These are phyloP conservation scores for Colostygia pectinataria DNA, from an alignment of 2,888 invertebrate genomes.

Conservation along the genomic window DNA sequence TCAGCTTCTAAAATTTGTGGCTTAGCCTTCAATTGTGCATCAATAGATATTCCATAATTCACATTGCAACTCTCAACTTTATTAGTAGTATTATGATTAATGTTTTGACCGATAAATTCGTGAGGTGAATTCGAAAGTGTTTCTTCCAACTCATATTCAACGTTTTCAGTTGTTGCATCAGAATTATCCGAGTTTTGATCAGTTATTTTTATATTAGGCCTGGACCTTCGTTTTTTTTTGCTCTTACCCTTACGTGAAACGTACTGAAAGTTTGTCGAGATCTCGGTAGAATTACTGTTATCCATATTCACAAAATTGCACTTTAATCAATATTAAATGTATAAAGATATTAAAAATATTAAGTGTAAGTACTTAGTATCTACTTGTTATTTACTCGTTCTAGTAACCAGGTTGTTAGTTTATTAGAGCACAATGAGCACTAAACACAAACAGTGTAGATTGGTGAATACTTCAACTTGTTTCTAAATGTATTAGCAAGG, in stretches of 20 bases:
- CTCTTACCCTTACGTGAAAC: slow-evolving; percentile 20
- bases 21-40: slow-evolving; percentile 1
- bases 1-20: slow-evolving; percentile 3
- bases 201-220: slow-evolving; percentile 1
- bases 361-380: no score
- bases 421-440: no score
- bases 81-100: neutral
- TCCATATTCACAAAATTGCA: no score
- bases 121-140: neutral
- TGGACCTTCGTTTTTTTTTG: slow-evolving; percentile 20
- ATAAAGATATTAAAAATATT: no score
- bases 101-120: neutral
- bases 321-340: no score
- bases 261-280: slow-evolving; percentile 9
- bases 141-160: neutral
- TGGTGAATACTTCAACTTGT: no score
- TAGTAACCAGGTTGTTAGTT: no score
- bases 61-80: neutral
- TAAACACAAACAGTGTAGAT: no score
- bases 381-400: no score
- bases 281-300: neutral
- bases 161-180: neutral
- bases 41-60: slow-evolving; percentile 5
- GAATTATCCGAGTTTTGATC: slow-evolving; percentile 11
- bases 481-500: slow-evolving; percentile 13